Evolutionary conservation across 2,113 vertebrate species (phyloP), one percentile per base, ranked within the genome.

Genomic region (Strix uralensis): DNA sequence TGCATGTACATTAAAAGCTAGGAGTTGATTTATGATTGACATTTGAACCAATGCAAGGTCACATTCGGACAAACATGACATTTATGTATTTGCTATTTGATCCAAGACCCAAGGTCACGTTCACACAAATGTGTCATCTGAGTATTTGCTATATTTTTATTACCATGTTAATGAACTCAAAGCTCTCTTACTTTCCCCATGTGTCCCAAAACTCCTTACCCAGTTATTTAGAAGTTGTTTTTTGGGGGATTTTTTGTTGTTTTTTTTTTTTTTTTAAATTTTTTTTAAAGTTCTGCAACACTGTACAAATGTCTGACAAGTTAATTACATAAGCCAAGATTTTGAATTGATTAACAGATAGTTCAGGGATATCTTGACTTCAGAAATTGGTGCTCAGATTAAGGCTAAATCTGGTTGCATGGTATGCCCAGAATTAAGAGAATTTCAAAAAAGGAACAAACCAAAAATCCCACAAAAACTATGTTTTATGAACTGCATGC

Each of bases 11-110:
- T 95, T 71, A 82, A 84, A 92, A 94, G 62, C 63, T 52, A 55
- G 36, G 70, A 40, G 75, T 69, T 94, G 91, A 96, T 94, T 96
- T 91, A 94, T 42, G 81, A 63, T 8, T 85, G 95, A 87, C 79
- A 96, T 72, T 89, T 91, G 91, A 95, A 91, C 69, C 86, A 58
- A 69, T 44, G 47, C 63, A 90, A 91, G 86, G 94, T 95, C 77
- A 94, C 73, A 91, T 82, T 92, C 27, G 7, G 86, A 61, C 66
- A 94, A 94, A 88, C 55, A 72, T 0, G 15, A 62, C 87, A 72
- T 74, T 87, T 67, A 65, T 75, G 25, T 72, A 79, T 87, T 69
- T 87, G 94, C 73, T 65, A 95, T 49, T 82, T 85, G 94, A 95
- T 92, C 87, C 92, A 70, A 77, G 67, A 83, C 19, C 62, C 91